A percentile compares a stretch with the other conserved stretches of the same genome.
Evolutionary conservation across 2,113 vertebrate species (phyloP).

Genomic region (Plectropomus leopardus): DNA sequence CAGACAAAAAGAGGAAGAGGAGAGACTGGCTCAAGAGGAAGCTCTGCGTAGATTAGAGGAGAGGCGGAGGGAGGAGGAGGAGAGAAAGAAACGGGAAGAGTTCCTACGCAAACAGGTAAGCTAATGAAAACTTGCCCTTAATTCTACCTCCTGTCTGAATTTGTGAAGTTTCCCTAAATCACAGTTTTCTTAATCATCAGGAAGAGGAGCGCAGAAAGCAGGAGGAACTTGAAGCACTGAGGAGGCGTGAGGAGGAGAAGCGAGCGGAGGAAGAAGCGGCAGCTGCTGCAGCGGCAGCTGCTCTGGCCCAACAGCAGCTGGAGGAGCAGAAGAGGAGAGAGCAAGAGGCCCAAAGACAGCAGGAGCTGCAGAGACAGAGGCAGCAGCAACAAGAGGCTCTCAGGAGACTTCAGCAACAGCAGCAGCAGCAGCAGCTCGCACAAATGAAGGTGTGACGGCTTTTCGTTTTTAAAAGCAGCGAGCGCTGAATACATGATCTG

Average conservation of each 20-base stretch:
- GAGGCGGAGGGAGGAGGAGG: conserved; percentile 94
- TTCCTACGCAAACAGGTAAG: conserved; percentile 94
- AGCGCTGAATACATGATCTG: too few relatives aligned
- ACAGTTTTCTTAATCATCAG: conserved; percentile 60
- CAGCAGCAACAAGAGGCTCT: conserved; percentile 94
- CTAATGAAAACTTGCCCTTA: not conserved
- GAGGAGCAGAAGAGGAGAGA: conserved; percentile 92
- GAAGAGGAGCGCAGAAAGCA: conserved; percentile 94
- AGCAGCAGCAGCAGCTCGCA: conserved; percentile 96
- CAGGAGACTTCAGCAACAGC: conserved; percentile 93
- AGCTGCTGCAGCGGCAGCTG: conserved; percentile 83
- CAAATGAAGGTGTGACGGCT: conserved; percentile 89
- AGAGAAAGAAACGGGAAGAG: conserved; percentile 92
- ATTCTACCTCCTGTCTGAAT: not conserved
- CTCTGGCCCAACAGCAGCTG: conserved; percentile 88
- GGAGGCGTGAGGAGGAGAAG: conserved; percentile 84
- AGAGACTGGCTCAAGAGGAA: conserved; percentile 93
- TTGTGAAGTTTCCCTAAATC: not conserved
- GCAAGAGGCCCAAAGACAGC: conserved; percentile 89
- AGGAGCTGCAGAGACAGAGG: conserved; percentile 87
- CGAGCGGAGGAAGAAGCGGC: conserved; percentile 88
- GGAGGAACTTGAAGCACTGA: conserved; percentile 91
- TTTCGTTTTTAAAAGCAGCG: too few relatives aligned
- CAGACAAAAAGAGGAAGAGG: conserved; percentile 94
- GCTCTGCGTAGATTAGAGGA: conserved; percentile 92